phyloP scores from a whole-genome alignment of 30 jellyfish, hydroid and myxozoan genomes.

The Pelagia noctiluca region DNA sequence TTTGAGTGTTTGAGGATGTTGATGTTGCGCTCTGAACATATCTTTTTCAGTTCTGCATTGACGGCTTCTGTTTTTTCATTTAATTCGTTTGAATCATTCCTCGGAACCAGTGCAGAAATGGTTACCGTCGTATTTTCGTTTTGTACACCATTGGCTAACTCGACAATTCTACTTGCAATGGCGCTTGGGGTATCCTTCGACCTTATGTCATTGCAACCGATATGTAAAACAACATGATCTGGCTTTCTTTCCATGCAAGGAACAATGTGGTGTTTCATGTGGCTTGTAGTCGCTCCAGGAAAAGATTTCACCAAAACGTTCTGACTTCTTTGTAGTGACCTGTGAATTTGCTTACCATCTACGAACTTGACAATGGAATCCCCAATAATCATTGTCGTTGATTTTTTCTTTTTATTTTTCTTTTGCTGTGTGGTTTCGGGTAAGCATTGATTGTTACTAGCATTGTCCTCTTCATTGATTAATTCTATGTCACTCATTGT shows the following conservation, averaged over 20 bases:
- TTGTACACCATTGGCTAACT: slow-evolving; percentile 22
- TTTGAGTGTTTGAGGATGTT: slow-evolving; percentile 27
- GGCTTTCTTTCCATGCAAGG: slow-evolving; percentile 43
- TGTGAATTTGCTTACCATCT: slow-evolving; percentile 24
- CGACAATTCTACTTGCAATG: slow-evolving; percentile 11
- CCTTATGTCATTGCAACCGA: slow-evolving; percentile 46
- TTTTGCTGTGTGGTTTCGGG: slow-evolving; percentile 1
- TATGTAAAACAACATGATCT: slow-evolving; percentile 21
- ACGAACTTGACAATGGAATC: slow-evolving; percentile 6
- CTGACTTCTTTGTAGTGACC: slow-evolving; percentile 18
- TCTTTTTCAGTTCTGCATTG: slow-evolving; percentile 26
- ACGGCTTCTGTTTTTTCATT: slow-evolving; percentile 34
- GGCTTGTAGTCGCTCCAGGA: slow-evolving; percentile 48
- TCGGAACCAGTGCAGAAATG: slow-evolving; percentile 27
- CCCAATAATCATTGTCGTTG: slow-evolving; percentile 18
- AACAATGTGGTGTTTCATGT: slow-evolving; percentile 41
- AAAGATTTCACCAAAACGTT: slow-evolving; percentile 28
- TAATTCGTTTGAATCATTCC: slow-evolving; percentile 30
- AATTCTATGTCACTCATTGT: slow-evolving; percentile 29
- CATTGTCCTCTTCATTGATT: slow-evolving; percentile 27
- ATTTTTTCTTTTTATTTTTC: not conserved
- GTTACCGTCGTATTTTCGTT: slow-evolving; percentile 3
- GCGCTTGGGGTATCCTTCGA: slow-evolving; percentile 29
- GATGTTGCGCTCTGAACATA: slow-evolving; percentile 16
- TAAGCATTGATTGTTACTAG: slow-evolving; percentile 10